These are phyloP conservation scores for Vombatus ursinus DNA, from an alignment of 2,113 vertebrate species.

Conservation along the genomic window DNA sequence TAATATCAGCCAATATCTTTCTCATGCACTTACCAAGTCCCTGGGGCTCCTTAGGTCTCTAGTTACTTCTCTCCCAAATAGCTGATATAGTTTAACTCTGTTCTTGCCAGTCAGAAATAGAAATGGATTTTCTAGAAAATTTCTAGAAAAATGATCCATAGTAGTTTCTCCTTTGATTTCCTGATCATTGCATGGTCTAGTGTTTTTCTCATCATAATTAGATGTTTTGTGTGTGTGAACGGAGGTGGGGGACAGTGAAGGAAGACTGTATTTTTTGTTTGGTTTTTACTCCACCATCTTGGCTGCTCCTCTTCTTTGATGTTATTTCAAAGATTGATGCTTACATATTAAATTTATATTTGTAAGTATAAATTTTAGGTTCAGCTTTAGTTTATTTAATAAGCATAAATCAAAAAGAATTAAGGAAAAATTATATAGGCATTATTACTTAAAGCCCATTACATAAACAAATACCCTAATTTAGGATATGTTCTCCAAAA, in stretches of 20 bases:
- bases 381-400: background rate
- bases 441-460: constrained; percentile 1
- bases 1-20: constrained; percentile 19
- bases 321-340: background rate
- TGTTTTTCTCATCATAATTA: too few species aligned
- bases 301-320: too few species aligned
- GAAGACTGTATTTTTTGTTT: too few species aligned
- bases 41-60: background rate
- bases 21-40: background rate
- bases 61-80: background rate
- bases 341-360: background rate
- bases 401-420: background rate
- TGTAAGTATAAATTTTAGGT: background rate
- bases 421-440: background rate
- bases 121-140: too few species aligned
- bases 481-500: background rate
- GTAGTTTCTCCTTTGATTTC: too few species aligned
- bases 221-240: too few species aligned
- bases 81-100: background rate
- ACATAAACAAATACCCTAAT: background rate
- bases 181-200: too few species aligned
- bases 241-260: too few species aligned
- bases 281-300: too few species aligned
- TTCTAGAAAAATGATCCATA: too few species aligned
- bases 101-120: background rate